Conservation (phyloP, 1,140 invertebrate species). For the Lepidostoma basale region DNA sequence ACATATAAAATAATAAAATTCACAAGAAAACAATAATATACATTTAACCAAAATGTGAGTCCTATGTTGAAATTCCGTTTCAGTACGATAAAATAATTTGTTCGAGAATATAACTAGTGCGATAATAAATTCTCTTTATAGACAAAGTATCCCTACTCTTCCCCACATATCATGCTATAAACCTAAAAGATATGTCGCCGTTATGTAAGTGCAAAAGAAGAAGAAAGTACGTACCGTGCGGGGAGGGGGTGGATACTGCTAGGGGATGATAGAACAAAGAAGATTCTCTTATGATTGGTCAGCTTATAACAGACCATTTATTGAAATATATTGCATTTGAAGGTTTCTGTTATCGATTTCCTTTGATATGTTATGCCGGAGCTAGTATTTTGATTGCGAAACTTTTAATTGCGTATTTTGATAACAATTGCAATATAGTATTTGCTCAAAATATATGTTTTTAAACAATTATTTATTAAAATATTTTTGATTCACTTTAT, state of each 20-base stretch:
- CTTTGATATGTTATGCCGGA: neutral
- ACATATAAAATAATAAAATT: too few species aligned
- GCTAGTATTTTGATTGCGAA: neutral
- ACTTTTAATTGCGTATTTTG: too few species aligned
- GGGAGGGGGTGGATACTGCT: neutral
- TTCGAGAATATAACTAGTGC: neutral
- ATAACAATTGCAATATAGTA: too few species aligned
- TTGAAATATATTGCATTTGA: too few species aligned
- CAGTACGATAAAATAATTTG: too few species aligned
- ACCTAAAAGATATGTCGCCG: slow-evolving; percentile 20
- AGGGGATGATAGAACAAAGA: slow-evolving; percentile 15
- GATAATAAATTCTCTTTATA: slow-evolving; percentile 32
- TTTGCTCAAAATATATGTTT: too few species aligned
- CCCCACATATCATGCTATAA: slow-evolving; percentile 21
- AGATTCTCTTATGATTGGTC: slow-evolving; percentile 26
- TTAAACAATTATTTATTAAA: too few species aligned
- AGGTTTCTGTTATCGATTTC: neutral
- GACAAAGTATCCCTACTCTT: slow-evolving; percentile 31
- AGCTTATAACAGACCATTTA: slow-evolving; percentile 29
- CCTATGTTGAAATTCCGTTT: too few species aligned
- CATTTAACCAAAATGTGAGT: too few species aligned
- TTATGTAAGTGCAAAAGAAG: slow-evolving; percentile 6
- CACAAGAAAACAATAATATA: too few species aligned
- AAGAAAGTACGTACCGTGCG: slow-evolving; percentile 9
- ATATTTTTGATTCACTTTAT: too few species aligned